phyloP scores from a whole-genome alignment of 2,888 invertebrate genomes.

The Melanotus villosus region DNA sequence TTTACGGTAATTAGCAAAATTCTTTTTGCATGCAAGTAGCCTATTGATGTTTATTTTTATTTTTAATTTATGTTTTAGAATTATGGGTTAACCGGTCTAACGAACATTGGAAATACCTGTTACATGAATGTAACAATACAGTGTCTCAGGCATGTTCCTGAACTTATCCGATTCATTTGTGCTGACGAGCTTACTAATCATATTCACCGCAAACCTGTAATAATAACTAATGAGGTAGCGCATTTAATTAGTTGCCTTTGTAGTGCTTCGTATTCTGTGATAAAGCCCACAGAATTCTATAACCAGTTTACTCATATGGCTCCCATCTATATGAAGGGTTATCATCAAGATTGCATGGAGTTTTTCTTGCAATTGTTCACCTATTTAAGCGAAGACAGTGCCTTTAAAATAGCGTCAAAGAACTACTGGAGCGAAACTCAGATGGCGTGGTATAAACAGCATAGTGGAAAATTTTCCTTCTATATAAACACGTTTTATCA shows the following conservation, averaged over 20 bases:
- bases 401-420: constrained; percentile 52
- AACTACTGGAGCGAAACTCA: constrained; percentile 59
- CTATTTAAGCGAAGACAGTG: constrained; percentile 60
- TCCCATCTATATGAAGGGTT: constrained; percentile 60
- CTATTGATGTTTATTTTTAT: too few relatives aligned
- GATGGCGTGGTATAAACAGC: constrained; percentile 61
- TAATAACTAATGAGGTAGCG: too few relatives aligned
- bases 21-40: too few relatives aligned
- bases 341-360: constrained; percentile 67
- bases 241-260: too few relatives aligned
- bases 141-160: constrained; percentile 88
- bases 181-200: constrained; percentile 78
- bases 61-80: constrained; percentile 72
- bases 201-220: constrained; percentile 62
- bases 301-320: constrained; percentile 57
- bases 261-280: constrained; percentile 41
- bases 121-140: constrained; percentile 98
- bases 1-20: too few relatives aligned
- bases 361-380: constrained; percentile 63
- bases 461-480: constrained; percentile 60
- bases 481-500: constrained; percentile 63
- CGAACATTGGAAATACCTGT: constrained; percentile 95
- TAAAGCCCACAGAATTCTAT: constrained; percentile 55
- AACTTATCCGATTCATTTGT: constrained; percentile 83
- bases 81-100: constrained; percentile 87